Conservation (phyloP, 2,888 invertebrate genomes). For the Cacoxenus indagator region DNA sequence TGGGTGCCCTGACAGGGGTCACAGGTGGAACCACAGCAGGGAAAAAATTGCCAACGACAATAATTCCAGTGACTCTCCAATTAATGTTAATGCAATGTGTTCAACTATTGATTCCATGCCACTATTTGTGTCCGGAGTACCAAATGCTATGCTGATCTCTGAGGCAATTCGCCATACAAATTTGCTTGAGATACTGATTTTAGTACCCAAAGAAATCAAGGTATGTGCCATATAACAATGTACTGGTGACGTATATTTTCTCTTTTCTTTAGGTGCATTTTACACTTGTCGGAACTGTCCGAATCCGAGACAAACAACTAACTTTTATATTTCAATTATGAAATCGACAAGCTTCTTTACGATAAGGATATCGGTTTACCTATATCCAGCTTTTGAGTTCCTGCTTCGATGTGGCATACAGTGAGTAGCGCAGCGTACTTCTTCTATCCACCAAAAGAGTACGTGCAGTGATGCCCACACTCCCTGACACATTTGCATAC, state of each 20-base stretch:
- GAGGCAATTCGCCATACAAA: slow-evolving; percentile 69
- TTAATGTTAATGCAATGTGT: slow-evolving; percentile 67
- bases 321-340: too few relatives aligned
- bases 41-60: slow-evolving; percentile 63
- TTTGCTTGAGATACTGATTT: slow-evolving; percentile 68
- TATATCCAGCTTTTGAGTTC: slow-evolving; percentile 70
- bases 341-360: slow-evolving; percentile 61
- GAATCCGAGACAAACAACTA: too few relatives aligned
- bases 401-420: slow-evolving; percentile 72
- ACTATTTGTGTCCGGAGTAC: slow-evolving; percentile 58
- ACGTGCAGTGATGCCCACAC: too few relatives aligned
- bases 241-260: too few relatives aligned
- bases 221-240: too few relatives aligned
- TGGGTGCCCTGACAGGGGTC: too few relatives aligned
- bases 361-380: slow-evolving; percentile 71
- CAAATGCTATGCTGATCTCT: slow-evolving; percentile 55
- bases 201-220: slow-evolving; percentile 66
- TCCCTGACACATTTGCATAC: too few relatives aligned
- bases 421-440: slow-evolving; percentile 54
- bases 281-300: too few relatives aligned
- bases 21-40: too few relatives aligned
- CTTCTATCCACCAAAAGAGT: too few relatives aligned
- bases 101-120: slow-evolving; percentile 67
- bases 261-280: neutral
- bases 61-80: slow-evolving; percentile 52